A percentile compares a stretch with the other conserved stretches of the same genome.
Conservation (phyloP, 2,888 invertebrate species). For the Hedya salicella region DNA sequence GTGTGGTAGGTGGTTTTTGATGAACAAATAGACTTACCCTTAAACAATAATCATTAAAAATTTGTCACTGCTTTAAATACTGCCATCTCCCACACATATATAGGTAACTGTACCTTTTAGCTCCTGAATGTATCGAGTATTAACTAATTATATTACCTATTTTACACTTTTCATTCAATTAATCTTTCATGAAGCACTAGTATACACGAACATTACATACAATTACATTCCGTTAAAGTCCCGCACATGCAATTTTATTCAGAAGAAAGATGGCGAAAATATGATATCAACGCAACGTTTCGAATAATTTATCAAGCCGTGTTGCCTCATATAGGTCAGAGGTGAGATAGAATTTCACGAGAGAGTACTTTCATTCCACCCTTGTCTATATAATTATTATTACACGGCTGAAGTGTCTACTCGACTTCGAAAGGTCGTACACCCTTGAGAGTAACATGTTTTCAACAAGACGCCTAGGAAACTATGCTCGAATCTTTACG, state of each 20-base stretch:
- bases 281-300: not conserved
- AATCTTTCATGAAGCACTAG: too few relatives aligned
- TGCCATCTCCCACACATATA: too few relatives aligned
- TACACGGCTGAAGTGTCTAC: slow-evolving; percentile 39
- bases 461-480: slow-evolving; percentile 60
- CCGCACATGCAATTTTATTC: not conserved
- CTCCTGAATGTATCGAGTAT: too few relatives aligned
- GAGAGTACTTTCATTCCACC: slow-evolving; percentile 19
- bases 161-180: too few relatives aligned
- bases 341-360: slow-evolving; percentile 8
- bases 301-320: slow-evolving; percentile 7
- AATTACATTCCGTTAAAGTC: not conserved
- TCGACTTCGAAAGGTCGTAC: slow-evolving; percentile 51
- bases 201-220: too few relatives aligned
- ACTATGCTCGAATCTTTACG: slow-evolving; percentile 67
- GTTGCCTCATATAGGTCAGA: not conserved
- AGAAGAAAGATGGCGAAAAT: not conserved
- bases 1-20: too few relatives aligned
- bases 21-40: too few relatives aligned
- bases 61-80: too few relatives aligned
- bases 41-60: too few relatives aligned
- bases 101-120: too few relatives aligned
- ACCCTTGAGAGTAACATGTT: slow-evolving; percentile 60
- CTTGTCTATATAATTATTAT: slow-evolving; percentile 36
- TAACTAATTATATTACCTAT: too few relatives aligned